Conservation (phyloP, 2,888 invertebrate species). For the Macaria liturata region DNA sequence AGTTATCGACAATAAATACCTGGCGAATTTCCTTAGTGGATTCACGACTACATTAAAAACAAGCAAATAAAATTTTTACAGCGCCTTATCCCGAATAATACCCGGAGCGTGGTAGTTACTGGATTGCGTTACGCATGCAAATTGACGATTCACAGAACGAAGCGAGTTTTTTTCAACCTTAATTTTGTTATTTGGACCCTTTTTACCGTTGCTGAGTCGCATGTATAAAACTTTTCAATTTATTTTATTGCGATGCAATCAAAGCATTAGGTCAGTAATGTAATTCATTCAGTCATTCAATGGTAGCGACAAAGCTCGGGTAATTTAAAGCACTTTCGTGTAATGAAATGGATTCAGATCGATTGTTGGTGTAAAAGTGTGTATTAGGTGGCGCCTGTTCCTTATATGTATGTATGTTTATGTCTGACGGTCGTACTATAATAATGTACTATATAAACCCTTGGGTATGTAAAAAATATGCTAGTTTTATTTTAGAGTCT, state of each 20-base stretch:
- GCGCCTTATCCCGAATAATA: conserved; percentile 61
- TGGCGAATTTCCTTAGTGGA: conserved; percentile 16
- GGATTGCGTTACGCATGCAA: conserved; percentile 65
- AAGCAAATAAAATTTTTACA: conserved; percentile 54
- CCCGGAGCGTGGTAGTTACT: conserved; percentile 56
- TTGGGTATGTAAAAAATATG: too few species aligned
- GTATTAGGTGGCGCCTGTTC: too few species aligned
- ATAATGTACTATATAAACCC: too few species aligned
- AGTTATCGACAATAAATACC: conserved; percentile 6
- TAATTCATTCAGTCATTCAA: conserved; percentile 30
- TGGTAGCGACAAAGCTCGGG: conserved; percentile 22
- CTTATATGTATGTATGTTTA: too few species aligned
- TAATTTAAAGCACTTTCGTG: conserved; percentile 21
- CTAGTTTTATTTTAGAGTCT: too few species aligned
- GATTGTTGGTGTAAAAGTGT: conserved; percentile 38
- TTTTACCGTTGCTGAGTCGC: conserved; percentile 47
- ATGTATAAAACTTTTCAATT: conserved; percentile 40
- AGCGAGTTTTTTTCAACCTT: conserved; percentile 50
- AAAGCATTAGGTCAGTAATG: conserved; percentile 34
- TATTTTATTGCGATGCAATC: conserved; percentile 37
- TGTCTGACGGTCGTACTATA: too few species aligned
- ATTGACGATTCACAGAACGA: conserved; percentile 56
- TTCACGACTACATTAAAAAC: conserved; percentile 36
- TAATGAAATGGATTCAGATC: conserved; percentile 31
- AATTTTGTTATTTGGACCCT: conserved; percentile 56